Conservation (phyloP, 2,797 vertebrate species). For the Eulemur mongoz region DNA sequence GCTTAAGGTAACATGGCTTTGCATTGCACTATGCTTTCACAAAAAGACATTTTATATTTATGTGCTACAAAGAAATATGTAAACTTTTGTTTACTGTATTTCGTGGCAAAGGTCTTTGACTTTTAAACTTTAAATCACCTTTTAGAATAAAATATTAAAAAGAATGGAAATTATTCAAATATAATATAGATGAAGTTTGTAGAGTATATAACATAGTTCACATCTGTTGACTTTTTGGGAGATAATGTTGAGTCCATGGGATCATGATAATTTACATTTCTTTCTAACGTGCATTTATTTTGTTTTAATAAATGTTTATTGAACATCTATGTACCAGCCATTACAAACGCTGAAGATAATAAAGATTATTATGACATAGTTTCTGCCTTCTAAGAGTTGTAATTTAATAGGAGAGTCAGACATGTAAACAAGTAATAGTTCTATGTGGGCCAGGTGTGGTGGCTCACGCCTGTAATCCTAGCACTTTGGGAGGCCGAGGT, state of each 20-base stretch:
- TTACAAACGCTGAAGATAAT: neutral
- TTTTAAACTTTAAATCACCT: conserved; percentile 31
- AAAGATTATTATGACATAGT: neutral
- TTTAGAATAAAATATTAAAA: conserved; percentile 39
- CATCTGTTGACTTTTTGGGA: conserved; percentile 26
- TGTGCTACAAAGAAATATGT: neutral
- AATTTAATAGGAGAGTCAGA: neutral
- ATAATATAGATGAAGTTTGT: neutral
- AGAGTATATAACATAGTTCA: conserved; percentile 8
- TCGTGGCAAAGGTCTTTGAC: conserved; percentile 4
- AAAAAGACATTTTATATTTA: conserved; percentile 7
- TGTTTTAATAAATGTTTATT: conserved; percentile 33
- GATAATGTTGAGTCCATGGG: neutral
- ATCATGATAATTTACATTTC: conserved; percentile 15
- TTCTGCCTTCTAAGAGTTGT: neutral
- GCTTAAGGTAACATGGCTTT: neutral
- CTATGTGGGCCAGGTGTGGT: neutral
- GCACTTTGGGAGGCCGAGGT: no score
- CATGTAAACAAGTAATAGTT: neutral
- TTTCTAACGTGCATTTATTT: conserved; percentile 21
- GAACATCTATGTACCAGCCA: neutral
- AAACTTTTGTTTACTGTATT: neutral
- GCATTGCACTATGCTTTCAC: neutral
- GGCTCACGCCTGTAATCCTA: no score
- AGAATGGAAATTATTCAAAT: conserved; percentile 5